Base-by-base conservation (phyloP, 2,113 vertebrate genomes). In the Tragelaphus scriptus region DNA sequence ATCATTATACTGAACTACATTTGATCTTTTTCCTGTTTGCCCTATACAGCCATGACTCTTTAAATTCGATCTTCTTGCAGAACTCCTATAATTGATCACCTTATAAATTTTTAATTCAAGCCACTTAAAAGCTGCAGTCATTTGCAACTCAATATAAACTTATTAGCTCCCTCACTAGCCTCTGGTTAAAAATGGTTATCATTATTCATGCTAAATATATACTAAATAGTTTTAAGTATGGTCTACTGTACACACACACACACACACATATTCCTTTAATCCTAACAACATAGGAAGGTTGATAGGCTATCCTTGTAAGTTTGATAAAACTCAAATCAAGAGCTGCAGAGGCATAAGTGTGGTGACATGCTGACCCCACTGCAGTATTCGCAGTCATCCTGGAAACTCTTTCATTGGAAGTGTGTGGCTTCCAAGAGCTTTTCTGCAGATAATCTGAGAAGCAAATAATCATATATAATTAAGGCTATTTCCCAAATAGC, bases 401-500 rank as follows among this genome's bases (percentile, higher is more conserved):
- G 13, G 44, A 49, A 36, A 58, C 85, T 44, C 79, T 51, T 40
- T 61, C 59, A 11, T 59, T 40, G 1, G 9, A 93, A 51, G 23
- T 23, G 11, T 30, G 7, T 10, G 36, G 56, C 49, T 88, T 61
- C 85, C 49, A 51, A 65, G n/a, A 82, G 79, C 84, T 88, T 92
- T 77, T 30, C 86, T 32, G 82, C 44, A 80, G 28, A 84, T 28
- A 71, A n/a, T 56, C n/a, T 30, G 56, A 75, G 75, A 87, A 85
- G 90, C 47, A 79, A 81, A 84, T 26, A 58, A 75, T 15, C 47
- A 14, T 80, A 63, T n/a, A 36, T 32, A 88, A 88, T 94, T 90
- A 95, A 91, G 58, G 92, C 82, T 91, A 58, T 65, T 96, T 97
- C 58, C 87, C 93, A 90, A 91, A 93, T 11, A 44, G 88, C 85